Evolutionary conservation across 2,888 invertebrate genomes (phyloP).

Genomic region (Melanargia galathea): DNA sequence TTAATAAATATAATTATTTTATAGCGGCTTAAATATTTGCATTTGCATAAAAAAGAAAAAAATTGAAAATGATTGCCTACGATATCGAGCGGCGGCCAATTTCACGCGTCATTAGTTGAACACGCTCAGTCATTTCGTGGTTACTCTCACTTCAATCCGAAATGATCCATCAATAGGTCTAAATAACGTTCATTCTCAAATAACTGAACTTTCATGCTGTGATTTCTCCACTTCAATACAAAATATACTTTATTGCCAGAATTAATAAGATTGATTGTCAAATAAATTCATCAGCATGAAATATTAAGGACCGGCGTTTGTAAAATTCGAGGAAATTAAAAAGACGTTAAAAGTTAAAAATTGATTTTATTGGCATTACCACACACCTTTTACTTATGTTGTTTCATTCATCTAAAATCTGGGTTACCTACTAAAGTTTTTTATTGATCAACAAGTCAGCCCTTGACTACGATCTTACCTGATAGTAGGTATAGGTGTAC

Average conservation of each 20-base stretch:
- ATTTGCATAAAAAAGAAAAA: conserved; percentile 33
- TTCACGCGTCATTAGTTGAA: conserved; percentile 49
- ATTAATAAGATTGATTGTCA: conserved; percentile 1
- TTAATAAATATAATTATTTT: not conserved
- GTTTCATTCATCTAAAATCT: not conserved
- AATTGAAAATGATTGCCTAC: conserved; percentile 36
- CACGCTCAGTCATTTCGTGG: conserved; percentile 44
- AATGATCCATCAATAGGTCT: conserved; percentile 19
- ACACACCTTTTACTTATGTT: not conserved
- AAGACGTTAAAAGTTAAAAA: conserved; percentile 28
- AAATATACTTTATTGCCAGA: not conserved
- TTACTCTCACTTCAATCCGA: not conserved
- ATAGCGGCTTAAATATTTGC: not conserved
- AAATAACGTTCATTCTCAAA: not conserved
- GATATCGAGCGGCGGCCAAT: conserved; percentile 46
- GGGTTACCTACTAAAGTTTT: not conserved
- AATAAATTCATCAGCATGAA: not conserved
- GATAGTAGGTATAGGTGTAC: no score
- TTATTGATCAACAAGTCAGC: no score
- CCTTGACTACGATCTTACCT: no score
- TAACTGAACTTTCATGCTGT: conserved; percentile 33
- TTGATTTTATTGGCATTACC: conserved; percentile 22
- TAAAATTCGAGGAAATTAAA: conserved; percentile 31
- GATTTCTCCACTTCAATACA: not conserved
- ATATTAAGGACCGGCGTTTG: conserved; percentile 28